phyloP scores from a whole-genome alignment of 37 sponge, comb jelly and placozoan genomes.

The Mnemiopsis leidyi region DNA sequence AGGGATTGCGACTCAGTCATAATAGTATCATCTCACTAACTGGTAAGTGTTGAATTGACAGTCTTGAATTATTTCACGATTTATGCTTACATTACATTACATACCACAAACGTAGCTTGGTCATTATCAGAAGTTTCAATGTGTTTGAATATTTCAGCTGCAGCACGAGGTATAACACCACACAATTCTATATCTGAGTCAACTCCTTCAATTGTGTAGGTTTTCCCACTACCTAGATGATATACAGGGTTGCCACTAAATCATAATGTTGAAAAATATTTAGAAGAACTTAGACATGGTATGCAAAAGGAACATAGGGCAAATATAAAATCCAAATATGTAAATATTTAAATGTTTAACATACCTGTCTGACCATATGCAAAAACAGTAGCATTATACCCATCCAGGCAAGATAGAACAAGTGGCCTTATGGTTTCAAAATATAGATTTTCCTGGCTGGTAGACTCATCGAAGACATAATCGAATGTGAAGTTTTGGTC shows the following conservation, averaged over 20 bases:
- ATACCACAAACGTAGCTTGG: not conserved
- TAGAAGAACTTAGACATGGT: no score
- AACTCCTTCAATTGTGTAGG: constrained; percentile 72
- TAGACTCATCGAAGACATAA: constrained; percentile 69
- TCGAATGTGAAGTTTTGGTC: constrained; percentile 79
- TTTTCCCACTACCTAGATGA: constrained; percentile 73
- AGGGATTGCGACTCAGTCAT: no score
- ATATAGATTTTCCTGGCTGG: constrained; percentile 70
- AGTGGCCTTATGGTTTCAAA: constrained; percentile 67
- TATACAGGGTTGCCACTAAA: no score
- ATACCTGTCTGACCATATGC: constrained; percentile 77
- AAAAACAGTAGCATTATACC: constrained; percentile 73
- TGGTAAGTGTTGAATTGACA: no score
- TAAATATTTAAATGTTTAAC: no score
- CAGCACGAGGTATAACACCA: constrained; percentile 76
- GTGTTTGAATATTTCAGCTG: constrained; percentile 68
- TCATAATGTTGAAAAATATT: no score
- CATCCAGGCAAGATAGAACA: constrained; percentile 67
- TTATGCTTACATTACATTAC: no score
- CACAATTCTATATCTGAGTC: constrained; percentile 13
- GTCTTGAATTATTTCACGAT: no score
- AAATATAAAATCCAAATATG: no score
- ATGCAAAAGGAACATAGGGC: no score
- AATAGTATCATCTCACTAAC: no score
- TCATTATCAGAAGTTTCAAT: constrained; percentile 26